These are phyloP conservation scores for Acrocyrtus sp. DNA, from an alignment of 2,888 invertebrate genomes.

Conservation along the genomic window DNA sequence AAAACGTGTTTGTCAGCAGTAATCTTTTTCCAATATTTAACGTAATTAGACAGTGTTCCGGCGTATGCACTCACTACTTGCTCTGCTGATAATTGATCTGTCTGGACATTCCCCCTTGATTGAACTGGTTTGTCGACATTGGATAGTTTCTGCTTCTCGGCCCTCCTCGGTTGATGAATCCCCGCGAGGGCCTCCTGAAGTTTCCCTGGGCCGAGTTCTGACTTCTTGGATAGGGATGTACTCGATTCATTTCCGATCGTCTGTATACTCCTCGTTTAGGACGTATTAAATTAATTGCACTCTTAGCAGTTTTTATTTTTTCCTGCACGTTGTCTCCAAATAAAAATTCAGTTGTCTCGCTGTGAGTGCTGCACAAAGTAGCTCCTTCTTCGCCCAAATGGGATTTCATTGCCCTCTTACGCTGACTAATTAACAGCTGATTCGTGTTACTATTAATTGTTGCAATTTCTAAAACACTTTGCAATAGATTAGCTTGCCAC, in stretches of 20 bases:
- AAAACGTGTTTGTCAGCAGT: too few species aligned
- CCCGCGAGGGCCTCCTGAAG: neutral
- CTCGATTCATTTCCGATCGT: neutral
- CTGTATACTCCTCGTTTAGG: too few species aligned
- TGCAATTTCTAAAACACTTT: neutral
- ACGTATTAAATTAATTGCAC: neutral
- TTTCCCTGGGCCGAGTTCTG: neutral
- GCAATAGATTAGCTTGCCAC: neutral
- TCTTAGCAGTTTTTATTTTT: neutral
- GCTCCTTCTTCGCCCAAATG: neutral
- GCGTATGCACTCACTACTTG: neutral
- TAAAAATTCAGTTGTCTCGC: neutral
- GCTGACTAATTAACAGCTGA: neutral
- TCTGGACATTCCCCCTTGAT: neutral
- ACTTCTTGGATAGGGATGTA: neutral
- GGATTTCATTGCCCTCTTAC: neutral
- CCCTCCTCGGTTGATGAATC: neutral
- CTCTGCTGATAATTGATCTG: neutral
- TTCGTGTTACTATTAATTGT: neutral
- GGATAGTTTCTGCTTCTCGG: neutral
- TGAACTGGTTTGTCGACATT: neutral
- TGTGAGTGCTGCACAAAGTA: too few species aligned
- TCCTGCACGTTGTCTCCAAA: neutral
- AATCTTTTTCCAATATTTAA: slow-evolving; percentile 1
- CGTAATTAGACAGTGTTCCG: neutral